phyloP scores from a whole-genome alignment of 2,113 vertebrate species.

The Platysternon megacephalum region DNA sequence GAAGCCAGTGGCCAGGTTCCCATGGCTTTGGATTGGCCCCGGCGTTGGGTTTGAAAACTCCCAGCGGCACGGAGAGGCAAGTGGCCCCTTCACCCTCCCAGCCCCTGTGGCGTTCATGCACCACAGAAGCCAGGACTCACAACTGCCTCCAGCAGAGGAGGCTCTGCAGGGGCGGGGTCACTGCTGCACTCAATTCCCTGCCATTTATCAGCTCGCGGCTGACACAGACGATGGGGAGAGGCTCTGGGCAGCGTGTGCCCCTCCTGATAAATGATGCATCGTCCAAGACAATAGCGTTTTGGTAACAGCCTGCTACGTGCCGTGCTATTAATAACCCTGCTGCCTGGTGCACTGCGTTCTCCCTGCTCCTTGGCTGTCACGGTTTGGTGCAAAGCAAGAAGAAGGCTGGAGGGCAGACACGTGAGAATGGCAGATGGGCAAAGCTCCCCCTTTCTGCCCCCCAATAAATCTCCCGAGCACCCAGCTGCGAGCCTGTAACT shows the following conservation, averaged over 20 bases:
- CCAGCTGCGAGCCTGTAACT: neutral
- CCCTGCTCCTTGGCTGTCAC: neutral
- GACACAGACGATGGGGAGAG: neutral
- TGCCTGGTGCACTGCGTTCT: neutral
- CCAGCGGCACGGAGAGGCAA: neutral
- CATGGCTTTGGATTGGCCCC: neutral
- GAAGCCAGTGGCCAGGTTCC: neutral
- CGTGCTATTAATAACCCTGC: neutral
- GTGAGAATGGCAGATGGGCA: neutral
- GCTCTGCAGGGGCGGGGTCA: neutral
- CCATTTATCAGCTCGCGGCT: neutral
- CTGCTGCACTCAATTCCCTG: neutral
- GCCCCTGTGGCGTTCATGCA: neutral
- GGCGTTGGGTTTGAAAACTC: neutral
- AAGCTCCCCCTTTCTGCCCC: neutral
- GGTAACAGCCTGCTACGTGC: neutral
- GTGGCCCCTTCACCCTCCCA: neutral
- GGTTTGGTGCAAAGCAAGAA: neutral
- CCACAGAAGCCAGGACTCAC: no score
- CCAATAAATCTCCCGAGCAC: neutral
- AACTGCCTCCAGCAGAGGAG: neutral
- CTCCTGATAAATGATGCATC: neutral
- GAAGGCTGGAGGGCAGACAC: neutral
- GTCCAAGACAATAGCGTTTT: neutral
- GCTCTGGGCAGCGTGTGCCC: neutral